Evolutionary conservation across 2,888 invertebrate species (phyloP), one percentile per base, ranked within the genome.

Genomic region (Allolobophora icterica): DNA sequence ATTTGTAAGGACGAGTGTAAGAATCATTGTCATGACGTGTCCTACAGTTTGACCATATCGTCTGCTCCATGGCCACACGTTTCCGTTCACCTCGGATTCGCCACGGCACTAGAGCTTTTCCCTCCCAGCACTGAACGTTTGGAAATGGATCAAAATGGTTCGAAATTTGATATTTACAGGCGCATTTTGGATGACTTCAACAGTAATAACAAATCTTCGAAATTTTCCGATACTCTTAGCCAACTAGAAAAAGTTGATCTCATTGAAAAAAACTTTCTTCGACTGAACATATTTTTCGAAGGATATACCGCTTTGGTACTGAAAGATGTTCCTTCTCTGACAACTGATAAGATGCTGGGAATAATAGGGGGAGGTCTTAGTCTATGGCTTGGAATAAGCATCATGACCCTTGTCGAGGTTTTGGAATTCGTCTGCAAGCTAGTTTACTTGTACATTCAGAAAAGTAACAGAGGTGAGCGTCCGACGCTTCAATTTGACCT

Each of bases 331-430:
- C 42, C 89, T 89, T 30, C 40, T 15, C 3, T 89, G 13, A 24
- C 40, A 24, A 3, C 45, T 38, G 89, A 89, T 11, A 34, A 40
- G 33, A 34, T 89, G 89, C n/a, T 40, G 45, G 89, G 42, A 89
- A 24, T 42, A 6, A 89, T 89, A 5, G 89, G 89, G 3, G 89
- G 89, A 42, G 33, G 21, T 1, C 89, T 89, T 0, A 89, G 89
- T 89, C 89, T 89, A n/a, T 89, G 89, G 89, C 89, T 89, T 42
- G 89, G 89, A n/a, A 33, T 89, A 34, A 89, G 30, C 40, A 45
- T 89, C 45, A 89, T 89, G 89, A 42, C 45, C 17, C n/a, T 45
- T 24, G 38, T 89, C 45, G 89, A 89, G 45, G 42, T 89, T 8
- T 6, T 89, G n/a, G 89, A 89, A 42, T 89, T 89, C 40, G 15